Evolutionary conservation across 1,140 invertebrate genomes (phyloP).

Genomic region (Drosophila pseudoananassae): DNA sequence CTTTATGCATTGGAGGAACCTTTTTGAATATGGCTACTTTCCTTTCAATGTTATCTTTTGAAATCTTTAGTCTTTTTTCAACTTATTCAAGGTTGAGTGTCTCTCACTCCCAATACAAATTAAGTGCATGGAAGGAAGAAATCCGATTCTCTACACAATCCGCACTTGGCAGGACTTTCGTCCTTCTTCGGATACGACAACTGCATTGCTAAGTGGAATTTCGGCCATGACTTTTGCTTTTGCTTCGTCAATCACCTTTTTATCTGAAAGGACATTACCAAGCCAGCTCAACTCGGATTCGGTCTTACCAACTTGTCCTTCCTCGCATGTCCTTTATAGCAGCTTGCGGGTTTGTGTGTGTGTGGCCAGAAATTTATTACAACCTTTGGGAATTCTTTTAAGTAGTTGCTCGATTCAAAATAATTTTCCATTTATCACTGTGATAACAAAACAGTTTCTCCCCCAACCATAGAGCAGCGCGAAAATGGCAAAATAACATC

Average conservation of each 20-base stretch:
- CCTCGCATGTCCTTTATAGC: constrained; percentile 49
- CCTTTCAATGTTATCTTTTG: background rate
- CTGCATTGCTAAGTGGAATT: constrained; percentile 74
- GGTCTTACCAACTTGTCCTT: constrained; percentile 47
- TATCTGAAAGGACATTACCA: constrained; percentile 76
- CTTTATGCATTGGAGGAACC: background rate
- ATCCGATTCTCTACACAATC: constrained; percentile 11
- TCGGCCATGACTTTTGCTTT: constrained; percentile 81
- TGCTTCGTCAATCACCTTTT: constrained; percentile 79
- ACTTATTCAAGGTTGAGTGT: constrained; percentile 16
- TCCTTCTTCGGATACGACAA: constrained; percentile 46
- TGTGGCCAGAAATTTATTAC: constrained; percentile 72
- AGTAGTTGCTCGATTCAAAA: constrained; percentile 83
- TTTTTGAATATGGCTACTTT: background rate
- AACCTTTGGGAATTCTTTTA: constrained; percentile 83
- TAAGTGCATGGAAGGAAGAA: constrained; percentile 41
- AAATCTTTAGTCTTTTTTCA: constrained; percentile 7
- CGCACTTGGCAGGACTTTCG: background rate
- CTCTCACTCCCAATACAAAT: constrained; percentile 45
- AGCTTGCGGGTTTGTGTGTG: constrained; percentile 9
- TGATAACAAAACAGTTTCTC: constrained; percentile 81
- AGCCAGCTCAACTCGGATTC: constrained; percentile 62
- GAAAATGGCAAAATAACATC: constrained; percentile 81
- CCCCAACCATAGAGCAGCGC: constrained; percentile 37
- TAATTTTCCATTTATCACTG: constrained; percentile 83